Conservation (phyloP, 2,888 invertebrate species). For the Synergus umbraculus region DNA sequence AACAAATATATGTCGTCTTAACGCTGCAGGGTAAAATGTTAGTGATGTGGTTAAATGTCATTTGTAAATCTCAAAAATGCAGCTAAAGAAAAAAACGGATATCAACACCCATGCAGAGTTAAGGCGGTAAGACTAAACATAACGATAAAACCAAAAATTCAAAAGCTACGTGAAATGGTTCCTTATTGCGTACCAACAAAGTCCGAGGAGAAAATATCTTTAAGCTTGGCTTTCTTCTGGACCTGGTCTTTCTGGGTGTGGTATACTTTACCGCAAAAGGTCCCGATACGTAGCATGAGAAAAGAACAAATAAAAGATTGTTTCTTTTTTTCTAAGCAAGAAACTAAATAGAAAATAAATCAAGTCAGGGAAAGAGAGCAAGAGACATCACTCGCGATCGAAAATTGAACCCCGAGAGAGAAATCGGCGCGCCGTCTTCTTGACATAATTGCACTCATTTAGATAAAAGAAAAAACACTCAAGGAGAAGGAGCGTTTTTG, state of each 20-base stretch:
- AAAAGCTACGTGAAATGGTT: slow-evolving; percentile 65
- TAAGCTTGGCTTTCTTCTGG: slow-evolving; percentile 88
- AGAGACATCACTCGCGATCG: slow-evolving; percentile 25
- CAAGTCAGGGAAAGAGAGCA: slow-evolving; percentile 5
- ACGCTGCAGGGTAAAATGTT: slow-evolving; percentile 36
- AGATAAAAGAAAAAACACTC: neutral
- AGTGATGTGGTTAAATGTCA: neutral
- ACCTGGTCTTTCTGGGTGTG: slow-evolving; percentile 85
- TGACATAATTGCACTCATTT: slow-evolving; percentile 25
- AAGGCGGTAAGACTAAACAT: slow-evolving; percentile 37
- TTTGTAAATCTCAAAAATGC: slow-evolving; percentile 34
- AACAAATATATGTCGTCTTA: slow-evolving; percentile 25
- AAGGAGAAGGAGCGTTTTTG: slow-evolving; percentile 35
- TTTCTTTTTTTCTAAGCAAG: slow-evolving; percentile 51
- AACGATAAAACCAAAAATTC: slow-evolving; percentile 49
- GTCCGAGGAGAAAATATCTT: slow-evolving; percentile 91
- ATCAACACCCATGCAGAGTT: slow-evolving; percentile 42
- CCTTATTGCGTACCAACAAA: slow-evolving; percentile 82
- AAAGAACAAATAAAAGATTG: slow-evolving; percentile 67
- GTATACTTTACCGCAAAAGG: slow-evolving; percentile 84
- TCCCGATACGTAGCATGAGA: slow-evolving; percentile 68
- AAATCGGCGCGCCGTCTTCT: slow-evolving; percentile 25
- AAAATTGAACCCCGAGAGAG: slow-evolving; percentile 19
- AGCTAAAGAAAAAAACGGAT: slow-evolving; percentile 44
- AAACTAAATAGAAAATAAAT: slow-evolving; percentile 39